Evolutionary conservation across 2,797 vertebrate genomes (phyloP), one percentile per base, ranked within the genome.

Genomic region (Ctenopoma multispine): DNA sequence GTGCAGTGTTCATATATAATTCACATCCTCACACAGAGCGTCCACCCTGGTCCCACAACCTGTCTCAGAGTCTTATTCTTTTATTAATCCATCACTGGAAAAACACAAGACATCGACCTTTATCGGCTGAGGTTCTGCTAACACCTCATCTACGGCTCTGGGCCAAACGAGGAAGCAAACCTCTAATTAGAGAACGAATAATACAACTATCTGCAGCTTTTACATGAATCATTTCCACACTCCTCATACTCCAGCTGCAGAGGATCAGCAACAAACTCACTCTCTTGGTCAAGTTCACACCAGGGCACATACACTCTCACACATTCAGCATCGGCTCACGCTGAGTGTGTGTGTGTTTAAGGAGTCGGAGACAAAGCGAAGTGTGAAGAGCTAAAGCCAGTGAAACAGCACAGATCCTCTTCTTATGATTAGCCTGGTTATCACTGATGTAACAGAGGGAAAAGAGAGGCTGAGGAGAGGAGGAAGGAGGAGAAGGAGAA

Each of bases 361-460:
- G 51, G 41, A 57, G 66, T 3, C 40, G 51, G 23, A 47, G 38
- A 54, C 1, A 44, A 57, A 77, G 69, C 58, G 61, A 56, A 56
- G 60, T 65, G 38, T 63, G 55, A 63, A 67, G 70, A 69, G 55
- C 73, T 60, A 23, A 51, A 77, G 62, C 49, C 51, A 73, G 56
- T 77, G 73, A 72, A 43, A 56, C 68, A 60, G 72, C 57, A 44
- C 72, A 80, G 47, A 64, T 61, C 69, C 69, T 76, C 60, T 60
- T 24, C 60, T 17, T 69, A 38, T 62, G 74, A 77, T 74, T 61
- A 66, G 46, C 20, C 65, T 27, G 46, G 50, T 57, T 73, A 65
- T 69, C 56, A 3, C 49, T 23, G 59, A 59, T 65, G 31, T n/a
- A 13, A 24, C 24, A 60, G 36, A 13, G 24, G 9, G 8, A 14